Evolutionary conservation across 2,888 invertebrate genomes (phyloP).

Genomic region (Mythimna lalbum): DNA sequence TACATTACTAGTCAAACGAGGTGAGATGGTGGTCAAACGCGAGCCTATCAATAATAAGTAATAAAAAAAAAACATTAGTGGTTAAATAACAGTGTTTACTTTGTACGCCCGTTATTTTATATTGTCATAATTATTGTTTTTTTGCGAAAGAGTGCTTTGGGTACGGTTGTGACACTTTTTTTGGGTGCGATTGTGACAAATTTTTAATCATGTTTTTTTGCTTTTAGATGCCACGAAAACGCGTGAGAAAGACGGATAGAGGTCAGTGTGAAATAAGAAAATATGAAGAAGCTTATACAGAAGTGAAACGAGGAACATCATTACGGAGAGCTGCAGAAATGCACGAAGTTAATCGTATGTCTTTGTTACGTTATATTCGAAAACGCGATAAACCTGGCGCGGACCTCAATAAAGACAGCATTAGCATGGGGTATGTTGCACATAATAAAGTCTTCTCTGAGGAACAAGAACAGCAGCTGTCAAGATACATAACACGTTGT

Average conservation of each 20-base stretch:
- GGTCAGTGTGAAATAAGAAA: too few relatives aligned
- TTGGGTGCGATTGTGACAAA: not conserved
- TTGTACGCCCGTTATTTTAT: not conserved
- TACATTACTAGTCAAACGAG: too few relatives aligned
- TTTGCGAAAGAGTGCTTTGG: slow-evolving; percentile 3
- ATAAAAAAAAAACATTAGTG: too few relatives aligned
- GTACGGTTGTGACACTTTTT: not conserved
- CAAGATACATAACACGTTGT: not conserved
- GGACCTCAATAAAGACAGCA: not conserved
- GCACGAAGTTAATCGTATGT: not conserved
- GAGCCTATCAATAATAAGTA: too few relatives aligned
- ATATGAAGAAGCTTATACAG: too few relatives aligned
- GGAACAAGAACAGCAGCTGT: not conserved
- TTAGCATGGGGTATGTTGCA: not conserved
- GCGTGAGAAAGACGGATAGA: not conserved
- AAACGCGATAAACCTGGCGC: not conserved
- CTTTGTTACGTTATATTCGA: not conserved
- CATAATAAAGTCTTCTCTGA: not conserved
- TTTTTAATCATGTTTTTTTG: not conserved
- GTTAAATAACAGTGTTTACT: too few relatives aligned
- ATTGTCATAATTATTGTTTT: not conserved
- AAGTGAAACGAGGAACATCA: too few relatives aligned
- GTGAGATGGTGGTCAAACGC: too few relatives aligned
- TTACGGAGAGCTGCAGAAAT: not conserved
- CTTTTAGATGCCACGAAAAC: not conserved